Conservation (phyloP, 2,113 vertebrate species). For the Ascaphus truei region DNA sequence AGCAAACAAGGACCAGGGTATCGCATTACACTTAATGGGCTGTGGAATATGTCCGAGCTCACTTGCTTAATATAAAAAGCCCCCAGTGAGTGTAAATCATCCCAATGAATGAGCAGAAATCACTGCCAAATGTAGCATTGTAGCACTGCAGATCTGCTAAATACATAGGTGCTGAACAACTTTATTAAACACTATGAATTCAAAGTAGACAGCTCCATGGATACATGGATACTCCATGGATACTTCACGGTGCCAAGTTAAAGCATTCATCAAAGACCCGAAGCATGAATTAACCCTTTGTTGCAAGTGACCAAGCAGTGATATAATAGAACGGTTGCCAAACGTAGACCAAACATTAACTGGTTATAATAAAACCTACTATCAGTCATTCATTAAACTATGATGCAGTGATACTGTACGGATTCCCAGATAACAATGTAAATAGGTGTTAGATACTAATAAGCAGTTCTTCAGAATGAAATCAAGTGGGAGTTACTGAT, state of each 20-base stretch:
- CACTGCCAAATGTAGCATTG: constrained; percentile 52
- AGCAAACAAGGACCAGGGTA: constrained; percentile 52
- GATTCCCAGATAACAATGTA: too few relatives aligned
- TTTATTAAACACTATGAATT: constrained; percentile 12
- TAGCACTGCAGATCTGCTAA: constrained; percentile 43
- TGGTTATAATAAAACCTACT: too few relatives aligned
- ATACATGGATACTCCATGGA: neutral
- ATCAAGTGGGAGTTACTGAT: too few relatives aligned
- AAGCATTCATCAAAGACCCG: neutral
- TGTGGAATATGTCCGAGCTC: constrained; percentile 58
- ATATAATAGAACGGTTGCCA: too few relatives aligned
- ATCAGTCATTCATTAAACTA: too few relatives aligned
- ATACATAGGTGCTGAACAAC: constrained; percentile 33
- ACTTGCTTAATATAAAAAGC: constrained; percentile 62
- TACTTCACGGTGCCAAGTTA: constrained; percentile 3
- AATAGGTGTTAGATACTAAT: too few relatives aligned
- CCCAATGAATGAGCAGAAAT: constrained; percentile 42
- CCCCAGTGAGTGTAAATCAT: constrained; percentile 59
- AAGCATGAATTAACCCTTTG: neutral
- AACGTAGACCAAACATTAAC: too few relatives aligned
- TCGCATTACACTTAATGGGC: constrained; percentile 56
- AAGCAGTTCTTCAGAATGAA: too few relatives aligned
- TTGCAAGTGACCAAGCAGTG: too few relatives aligned
- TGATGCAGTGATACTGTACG: too few relatives aligned
- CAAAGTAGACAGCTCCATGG: constrained; percentile 8